phyloP scores from a whole-genome alignment of 2,888 invertebrate genomes.

The Noctua fimbriata region DNA sequence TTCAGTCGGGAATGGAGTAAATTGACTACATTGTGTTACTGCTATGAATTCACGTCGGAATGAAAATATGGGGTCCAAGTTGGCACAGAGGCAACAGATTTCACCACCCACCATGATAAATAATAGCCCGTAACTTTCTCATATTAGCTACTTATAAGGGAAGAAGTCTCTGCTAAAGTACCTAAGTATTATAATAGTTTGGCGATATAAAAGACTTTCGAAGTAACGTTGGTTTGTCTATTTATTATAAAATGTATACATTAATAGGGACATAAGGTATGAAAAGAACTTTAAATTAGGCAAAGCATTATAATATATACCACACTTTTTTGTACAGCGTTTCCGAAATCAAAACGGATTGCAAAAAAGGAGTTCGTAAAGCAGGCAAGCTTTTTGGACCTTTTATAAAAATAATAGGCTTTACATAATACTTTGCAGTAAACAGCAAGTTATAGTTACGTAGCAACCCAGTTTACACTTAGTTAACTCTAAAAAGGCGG shows the following conservation, averaged over 20 bases:
- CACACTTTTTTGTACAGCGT: not conserved
- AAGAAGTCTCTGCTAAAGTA: slow-evolving; percentile 54
- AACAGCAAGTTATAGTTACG: slow-evolving; percentile 15
- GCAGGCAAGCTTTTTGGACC: not conserved
- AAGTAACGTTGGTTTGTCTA: slow-evolving; percentile 55
- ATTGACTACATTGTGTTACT: slow-evolving; percentile 85
- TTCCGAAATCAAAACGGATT: not conserved
- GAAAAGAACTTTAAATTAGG: not conserved
- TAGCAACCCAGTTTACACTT: slow-evolving; percentile 29
- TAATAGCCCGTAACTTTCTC: slow-evolving; percentile 64
- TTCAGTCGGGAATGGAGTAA: slow-evolving; percentile 78
- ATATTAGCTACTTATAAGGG: slow-evolving; percentile 61
- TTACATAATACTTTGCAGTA: not conserved
- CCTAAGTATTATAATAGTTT: slow-evolving; percentile 62
- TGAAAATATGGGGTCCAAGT: slow-evolving; percentile 70
- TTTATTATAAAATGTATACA: slow-evolving; percentile 28
- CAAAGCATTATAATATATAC: not conserved
- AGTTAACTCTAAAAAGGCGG: slow-evolving; percentile 28
- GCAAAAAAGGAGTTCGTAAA: not conserved
- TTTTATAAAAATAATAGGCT: slow-evolving; percentile 1
- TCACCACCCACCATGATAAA: slow-evolving; percentile 71
- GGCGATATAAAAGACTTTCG: slow-evolving; percentile 45
- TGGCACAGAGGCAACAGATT: slow-evolving; percentile 70
- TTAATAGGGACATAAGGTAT: slow-evolving; percentile 1
- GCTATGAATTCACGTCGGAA: slow-evolving; percentile 67